Base-by-base conservation (phyloP, 1,140 invertebrate genomes). In the Pseudomyrmex cubaensis region DNA sequence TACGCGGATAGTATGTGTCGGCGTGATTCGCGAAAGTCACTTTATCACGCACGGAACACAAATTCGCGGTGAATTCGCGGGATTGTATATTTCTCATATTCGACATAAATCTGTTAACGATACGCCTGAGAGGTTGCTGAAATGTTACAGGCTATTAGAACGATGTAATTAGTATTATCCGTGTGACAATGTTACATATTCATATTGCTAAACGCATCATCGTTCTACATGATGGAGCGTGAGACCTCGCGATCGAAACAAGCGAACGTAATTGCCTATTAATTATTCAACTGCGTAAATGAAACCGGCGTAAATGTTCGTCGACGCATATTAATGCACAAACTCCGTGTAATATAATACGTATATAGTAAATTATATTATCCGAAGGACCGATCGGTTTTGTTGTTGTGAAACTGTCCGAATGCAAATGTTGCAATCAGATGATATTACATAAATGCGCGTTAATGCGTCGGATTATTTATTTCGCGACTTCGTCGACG, bases 221-320 rank as follows among this genome's bases (percentile, higher is more conserved):
- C 66, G 54, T 50, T 57, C 22, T 25, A 80, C 44, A 61, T 25
- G 64, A 59, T 35, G 48, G 35, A 64, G 25, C 35, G 63, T 64
- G 12, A 72, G 44, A 72, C 63, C 64, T 44, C 52, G 64, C 56
- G 67, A 35, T 35, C 72, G 66, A 20, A 59, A 59, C 54, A 4
- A 56, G 22, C 66, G 54, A 5, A 80, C 54, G 44, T 72, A 80
- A 80, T 80, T 80, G 66, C 66, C 20, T 80, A 80, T 80, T 80
- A 80, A 80, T 80, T 70, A 80, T 80, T 80, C 66, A 80, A 48
- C 46, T 70, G 54, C 56, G 57, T 78, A 80, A 80, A 80, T 80
- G 76, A 70, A 50, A 72, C 54, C 44, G 46, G 3, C 56, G 66
- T 80, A 80, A 80, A 80, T 80, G 56, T 80, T 70, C 72, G 76